Conservation (phyloP, 2,888 invertebrate species). For the Cephalotes varians region DNA sequence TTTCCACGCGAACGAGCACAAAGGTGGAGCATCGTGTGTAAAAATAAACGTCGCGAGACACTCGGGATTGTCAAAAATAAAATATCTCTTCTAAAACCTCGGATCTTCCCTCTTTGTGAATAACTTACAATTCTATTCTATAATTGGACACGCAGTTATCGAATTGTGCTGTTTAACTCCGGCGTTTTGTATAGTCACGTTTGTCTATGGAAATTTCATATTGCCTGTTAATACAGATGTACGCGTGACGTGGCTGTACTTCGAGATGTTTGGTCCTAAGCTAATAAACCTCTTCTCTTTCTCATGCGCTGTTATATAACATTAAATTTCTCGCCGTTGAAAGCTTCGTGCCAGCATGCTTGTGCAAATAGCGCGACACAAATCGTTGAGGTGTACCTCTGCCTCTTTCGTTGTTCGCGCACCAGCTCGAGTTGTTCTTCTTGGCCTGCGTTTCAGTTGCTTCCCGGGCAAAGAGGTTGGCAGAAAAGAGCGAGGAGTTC, state of each 20-base stretch:
- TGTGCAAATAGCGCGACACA: slow-evolving; percentile 70
- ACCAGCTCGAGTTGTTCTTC: slow-evolving; percentile 32
- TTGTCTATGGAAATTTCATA: slow-evolving; percentile 19
- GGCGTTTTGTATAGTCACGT: background rate
- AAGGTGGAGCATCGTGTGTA: background rate
- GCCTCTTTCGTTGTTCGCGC: slow-evolving; percentile 54
- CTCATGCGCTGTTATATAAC: slow-evolving; percentile 6
- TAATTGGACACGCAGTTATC: background rate
- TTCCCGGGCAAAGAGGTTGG: slow-evolving; percentile 52
- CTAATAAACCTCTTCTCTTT: slow-evolving; percentile 30
- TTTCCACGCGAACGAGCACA: background rate
- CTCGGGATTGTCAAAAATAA: slow-evolving; percentile 34
- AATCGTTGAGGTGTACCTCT: slow-evolving; percentile 73
- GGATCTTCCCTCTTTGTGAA: background rate
- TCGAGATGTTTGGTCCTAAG: slow-evolving; percentile 5
- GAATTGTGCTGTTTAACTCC: background rate
- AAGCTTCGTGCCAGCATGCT: slow-evolving; percentile 45
- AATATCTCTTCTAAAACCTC: background rate
- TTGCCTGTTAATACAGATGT: slow-evolving; percentile 2
- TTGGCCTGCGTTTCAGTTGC: background rate
- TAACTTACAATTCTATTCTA: background rate
- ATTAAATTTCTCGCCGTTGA: slow-evolving; percentile 47
- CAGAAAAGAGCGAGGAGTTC: slow-evolving; percentile 50
- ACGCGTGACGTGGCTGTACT: background rate
- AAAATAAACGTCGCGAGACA: slow-evolving; percentile 21